Base-by-base conservation (phyloP, 2,888 invertebrate species). In the Drosophila stalkeri region DNA sequence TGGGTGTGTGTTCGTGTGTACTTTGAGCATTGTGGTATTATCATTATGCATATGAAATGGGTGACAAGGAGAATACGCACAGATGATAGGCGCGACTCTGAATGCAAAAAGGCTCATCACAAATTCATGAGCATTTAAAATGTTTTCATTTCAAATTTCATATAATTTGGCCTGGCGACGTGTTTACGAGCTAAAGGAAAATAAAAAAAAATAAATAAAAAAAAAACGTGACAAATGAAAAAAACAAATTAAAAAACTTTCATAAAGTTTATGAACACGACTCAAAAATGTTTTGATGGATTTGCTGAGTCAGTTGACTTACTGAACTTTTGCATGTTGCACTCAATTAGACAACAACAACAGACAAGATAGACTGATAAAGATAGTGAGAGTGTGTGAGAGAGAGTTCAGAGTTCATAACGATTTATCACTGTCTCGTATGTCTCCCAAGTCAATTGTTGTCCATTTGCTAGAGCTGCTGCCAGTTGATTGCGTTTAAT, bases 401-500 rank as follows among this genome's bases (percentile, higher is more conserved):
- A 14, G 55, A 35, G 23, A 64, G 57, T 37, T 61, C 67, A 46
- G 49, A 33, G 54, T 9, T 57, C 54, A 51, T 12, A 67, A 52
- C 59, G 56, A 89, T 85, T 77, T 73, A 83, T 90, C 89, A 85
- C 52, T 75, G 90, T 86, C 89, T 80, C n/a, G 67, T 31, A 47
- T 52, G 59, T 56, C 49, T 47, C 37, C 33, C 52, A 57, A 71
- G 70, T 61, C 72, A 83, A 83, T 89, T 87, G 65, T 69, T 72
- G 81, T 60, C 60, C 52, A 52, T 70, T 59, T 63, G 54, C 44
- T 56, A 33, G 51, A 51, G 62, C 27, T 51, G 57, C 65, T 63
- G 81, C 44, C 65, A 56, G 72, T 86, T 90, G 89, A 89, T 90
- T 85, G 86, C 61, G 71, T 71, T 72, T 80, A 85, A 85, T 90